Evolutionary conservation across 2,113 vertebrate species (phyloP).

Genomic region (Rhinichthys klamathensis): DNA sequence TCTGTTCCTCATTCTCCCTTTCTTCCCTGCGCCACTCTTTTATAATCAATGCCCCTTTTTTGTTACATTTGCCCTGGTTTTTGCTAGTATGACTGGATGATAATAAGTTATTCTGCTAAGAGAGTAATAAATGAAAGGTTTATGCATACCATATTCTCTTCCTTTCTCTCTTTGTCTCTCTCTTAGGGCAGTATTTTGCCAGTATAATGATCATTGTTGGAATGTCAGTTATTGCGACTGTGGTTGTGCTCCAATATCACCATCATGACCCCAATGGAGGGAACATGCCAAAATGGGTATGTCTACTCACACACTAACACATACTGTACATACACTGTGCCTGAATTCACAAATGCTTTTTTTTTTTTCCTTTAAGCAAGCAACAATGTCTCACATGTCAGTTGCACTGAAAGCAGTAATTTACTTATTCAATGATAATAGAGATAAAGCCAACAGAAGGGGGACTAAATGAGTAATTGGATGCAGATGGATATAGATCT

Average conservation of each 20-base stretch:
- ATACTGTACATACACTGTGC: background rate
- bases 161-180: conserved; percentile 41
- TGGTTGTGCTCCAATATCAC: conserved; percentile 82
- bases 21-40: conserved; percentile 32
- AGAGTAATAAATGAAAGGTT: conserved; percentile 35
- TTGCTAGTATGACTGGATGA: conserved; percentile 72
- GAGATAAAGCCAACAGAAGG: conserved; percentile 20
- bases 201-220: conserved; percentile 85
- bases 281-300: conserved; percentile 83
- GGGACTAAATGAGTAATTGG: conserved; percentile 25
- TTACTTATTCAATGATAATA: conserved; percentile 25
- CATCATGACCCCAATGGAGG: conserved; percentile 82
- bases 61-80: conserved; percentile 72
- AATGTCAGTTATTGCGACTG: conserved; percentile 81
- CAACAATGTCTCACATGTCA: background rate
- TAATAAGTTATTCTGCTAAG: conserved; percentile 66
- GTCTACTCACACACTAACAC: conserved; percentile 28
- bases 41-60: conserved; percentile 70
- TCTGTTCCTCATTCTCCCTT: background rate
- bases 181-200: conserved; percentile 82
- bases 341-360: background rate
- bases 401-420: background rate
- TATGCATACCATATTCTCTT: conserved; percentile 52
- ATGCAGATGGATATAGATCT: conserved; percentile 44
- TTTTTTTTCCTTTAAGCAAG: background rate